Base-by-base conservation (phyloP, 2,113 vertebrate species). In the Cynopterus brachyotis region DNA sequence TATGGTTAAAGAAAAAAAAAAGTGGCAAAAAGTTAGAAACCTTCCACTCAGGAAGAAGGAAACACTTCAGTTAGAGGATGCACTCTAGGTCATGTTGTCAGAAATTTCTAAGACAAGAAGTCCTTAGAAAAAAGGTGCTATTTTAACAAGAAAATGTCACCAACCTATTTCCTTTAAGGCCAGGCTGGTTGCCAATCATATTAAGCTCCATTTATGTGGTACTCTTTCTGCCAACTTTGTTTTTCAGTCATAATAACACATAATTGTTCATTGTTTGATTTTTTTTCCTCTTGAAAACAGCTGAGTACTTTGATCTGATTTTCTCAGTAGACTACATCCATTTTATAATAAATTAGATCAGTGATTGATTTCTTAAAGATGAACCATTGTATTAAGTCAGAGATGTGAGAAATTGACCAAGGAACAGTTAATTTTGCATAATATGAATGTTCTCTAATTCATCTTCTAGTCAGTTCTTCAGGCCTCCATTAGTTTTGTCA, bases 261-360 rank as follows among this genome's bases (percentile, higher is more conserved):
- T n/a, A 42, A 69, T 59, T 82, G 32, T 42, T 95, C 45, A 24
- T 62, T 70, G 35, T 32, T 67, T 92, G 37, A 42, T 87, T 90
- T 95, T 86, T 22, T 87, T 22, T 55, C 64, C 47, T 83, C 47
- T 45, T 79, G 26, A 60, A 94, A 90, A 75, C 13, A 59, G 75
- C 37, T 62, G 42, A 69, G 24, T 45, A 57, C 15, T 80, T 70
- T 62, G 24, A 64, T 37, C 62, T 78, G 22, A 59, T 95, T 93
- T 84, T 96, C 53, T 86, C 45, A 78, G 28, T 78, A 53, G 37
- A 50, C 13, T 26, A 28, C 6, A 59, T 90, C 55, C 12, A 66
- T 93, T 89, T 89, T 64, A 90, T 90, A 92, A 82, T 81, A 47
- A 50, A 59, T 57, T 70, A 69, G 42, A 69, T 69, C 28, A 53